Base-by-base conservation (phyloP, 2,113 vertebrate genomes). In the Eonycteris spelaea region DNA sequence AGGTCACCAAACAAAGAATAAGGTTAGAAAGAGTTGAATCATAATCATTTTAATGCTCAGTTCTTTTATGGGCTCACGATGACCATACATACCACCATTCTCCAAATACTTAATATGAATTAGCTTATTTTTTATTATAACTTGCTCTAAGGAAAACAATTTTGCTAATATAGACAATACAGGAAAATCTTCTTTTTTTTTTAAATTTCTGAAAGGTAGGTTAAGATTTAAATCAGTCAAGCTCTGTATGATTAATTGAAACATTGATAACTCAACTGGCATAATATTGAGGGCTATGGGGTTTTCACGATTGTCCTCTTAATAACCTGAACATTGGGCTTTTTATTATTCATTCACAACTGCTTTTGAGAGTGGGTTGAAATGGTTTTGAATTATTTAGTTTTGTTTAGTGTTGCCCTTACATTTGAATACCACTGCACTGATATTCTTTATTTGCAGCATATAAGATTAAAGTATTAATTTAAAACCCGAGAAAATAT, bases 1-100 rank as follows among this genome's bases (percentile, higher is more conserved):
- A 97, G 95, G 97, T 98, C 96, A 97, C 55, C 90, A 97, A 48
- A 89, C 84, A 90, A 78, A 96, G 55, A 57, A 87, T 13, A 51
- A 51, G 26, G 53, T 35, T 90, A 78, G 78, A 79, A 86, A 96
- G 18, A n/a, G 8, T 33, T 86, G 3, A 94, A 89, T 86, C 26
- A 86, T 5, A 61, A 51, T 90, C 71, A 89, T 75, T 78, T 40
- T 74, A 79, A 74, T 48, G n/a, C 9, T 77, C 57, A 86, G 4
- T 59, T 65, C 6, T 70, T 93, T 91, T 75, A 33, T 73, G 35
- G 73, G 18, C 67, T 85, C 14, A 75, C n/a, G 61, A 90, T 78
- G 59, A 48, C 7, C 3, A 30, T 9, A 63, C 0, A 38, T 9
- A 75, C 6, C 30, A 70, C 45, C n/a, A 74, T 63, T 90, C 35